phyloP scores from a whole-genome alignment of 1,140 invertebrate genomes.

The Pseudomyrmex pallidus region DNA sequence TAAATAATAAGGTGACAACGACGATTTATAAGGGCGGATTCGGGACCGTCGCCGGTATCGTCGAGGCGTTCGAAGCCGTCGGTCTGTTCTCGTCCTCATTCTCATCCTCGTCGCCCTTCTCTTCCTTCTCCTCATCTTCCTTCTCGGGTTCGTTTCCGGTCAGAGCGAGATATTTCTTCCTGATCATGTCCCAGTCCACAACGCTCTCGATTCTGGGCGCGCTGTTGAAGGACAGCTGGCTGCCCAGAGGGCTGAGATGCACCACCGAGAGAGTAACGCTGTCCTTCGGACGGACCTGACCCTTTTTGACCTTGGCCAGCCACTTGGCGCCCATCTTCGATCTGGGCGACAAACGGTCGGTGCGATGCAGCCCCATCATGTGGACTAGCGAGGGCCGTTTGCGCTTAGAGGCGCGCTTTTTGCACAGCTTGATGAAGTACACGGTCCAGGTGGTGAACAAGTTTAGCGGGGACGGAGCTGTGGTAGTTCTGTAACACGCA shows the following conservation, averaged over 20 bases:
- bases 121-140: slow-evolving; percentile 85
- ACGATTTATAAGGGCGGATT: slow-evolving; percentile 76
- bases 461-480: slow-evolving; percentile 98
- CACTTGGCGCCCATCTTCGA: slow-evolving; percentile 94
- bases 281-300: slow-evolving; percentile 91
- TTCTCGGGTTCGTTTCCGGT: slow-evolving; percentile 90
- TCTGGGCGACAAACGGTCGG: slow-evolving; percentile 90
- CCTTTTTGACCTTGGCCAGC: slow-evolving; percentile 93
- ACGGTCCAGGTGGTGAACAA: slow-evolving; percentile 97
- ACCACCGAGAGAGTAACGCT: slow-evolving; percentile 90
- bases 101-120: slow-evolving; percentile 84
- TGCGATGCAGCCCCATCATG: slow-evolving; percentile 91
- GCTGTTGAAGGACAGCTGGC: slow-evolving; percentile 92
- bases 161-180: slow-evolving; percentile 94
- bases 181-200: slow-evolving; percentile 95
- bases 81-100: slow-evolving; percentile 82
- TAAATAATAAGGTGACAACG: not conserved
- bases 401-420: slow-evolving; percentile 87
- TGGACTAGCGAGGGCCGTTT: slow-evolving; percentile 93
- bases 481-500: slow-evolving; percentile 91
- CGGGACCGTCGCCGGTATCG: slow-evolving; percentile 70
- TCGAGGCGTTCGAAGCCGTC: slow-evolving; percentile 77
- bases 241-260: slow-evolving; percentile 92
- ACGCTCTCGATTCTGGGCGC: slow-evolving; percentile 93
- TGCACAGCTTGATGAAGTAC: slow-evolving; percentile 93